A percentile compares a stretch with the other conserved stretches of the same genome.
Evolutionary conservation across 2,797 vertebrate genomes (phyloP).

Genomic region (Hozukius guyotensis): DNA sequence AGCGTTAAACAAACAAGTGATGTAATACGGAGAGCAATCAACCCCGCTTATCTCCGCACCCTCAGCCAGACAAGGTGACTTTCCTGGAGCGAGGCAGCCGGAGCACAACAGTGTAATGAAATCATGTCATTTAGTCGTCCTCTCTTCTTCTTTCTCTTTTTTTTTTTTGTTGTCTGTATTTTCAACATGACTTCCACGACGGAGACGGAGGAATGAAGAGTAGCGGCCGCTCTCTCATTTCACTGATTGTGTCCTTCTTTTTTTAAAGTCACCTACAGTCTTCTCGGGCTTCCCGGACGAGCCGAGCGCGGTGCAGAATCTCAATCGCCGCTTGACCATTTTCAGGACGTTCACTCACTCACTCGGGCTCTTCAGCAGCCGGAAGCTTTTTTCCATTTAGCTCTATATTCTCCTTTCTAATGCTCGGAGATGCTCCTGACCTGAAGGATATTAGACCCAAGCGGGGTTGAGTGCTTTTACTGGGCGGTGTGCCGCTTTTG

Average conservation of each 20-base stretch:
- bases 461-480: constrained; percentile 34
- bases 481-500: constrained; percentile 25
- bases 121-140: constrained; percentile 57
- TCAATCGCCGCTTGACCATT: constrained; percentile 46
- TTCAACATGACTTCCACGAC: constrained; percentile 39
- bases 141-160: neutral
- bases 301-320: constrained; percentile 40
- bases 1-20: constrained; percentile 36
- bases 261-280: constrained; percentile 57
- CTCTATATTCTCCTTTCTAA: neutral
- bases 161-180: neutral
- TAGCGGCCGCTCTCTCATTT: constrained; percentile 22
- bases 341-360: constrained; percentile 30
- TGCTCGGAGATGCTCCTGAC: constrained; percentile 14
- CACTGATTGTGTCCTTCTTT: constrained; percentile 40
- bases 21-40: constrained; percentile 15
- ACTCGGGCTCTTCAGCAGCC: constrained; percentile 9
- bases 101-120: constrained; percentile 62
- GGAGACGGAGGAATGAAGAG: constrained; percentile 10
- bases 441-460: constrained; percentile 20
- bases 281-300: constrained; percentile 30
- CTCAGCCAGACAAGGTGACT: constrained; percentile 68
- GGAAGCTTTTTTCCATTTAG: constrained; percentile 31
- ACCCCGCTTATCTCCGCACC: constrained; percentile 14
- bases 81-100: constrained; percentile 45